Percentiles rank a stretch among this genome's conserved stretches.
Evolutionary conservation across 2,797 vertebrate genomes (phyloP).

Genomic region (Octomys mimax): DNA sequence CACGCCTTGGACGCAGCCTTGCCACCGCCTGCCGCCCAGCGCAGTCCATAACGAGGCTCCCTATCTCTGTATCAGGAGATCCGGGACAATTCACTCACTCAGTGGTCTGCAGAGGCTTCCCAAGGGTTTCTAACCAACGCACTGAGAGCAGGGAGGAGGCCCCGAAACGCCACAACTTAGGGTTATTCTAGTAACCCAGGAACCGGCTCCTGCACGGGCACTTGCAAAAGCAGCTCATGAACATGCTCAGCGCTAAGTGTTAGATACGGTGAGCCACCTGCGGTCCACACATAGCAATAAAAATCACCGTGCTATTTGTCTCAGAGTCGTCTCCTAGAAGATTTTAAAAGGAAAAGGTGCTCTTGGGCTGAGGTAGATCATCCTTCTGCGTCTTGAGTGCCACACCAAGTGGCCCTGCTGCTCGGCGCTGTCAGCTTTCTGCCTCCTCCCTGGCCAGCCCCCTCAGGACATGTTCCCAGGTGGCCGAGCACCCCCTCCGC

Average conservation of each 20-base stretch:
- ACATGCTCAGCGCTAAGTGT: neutral
- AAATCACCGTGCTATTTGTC: neutral
- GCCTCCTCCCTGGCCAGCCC: neutral
- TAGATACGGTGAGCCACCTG: neutral
- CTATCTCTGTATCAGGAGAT: neutral
- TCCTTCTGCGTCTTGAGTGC: neutral
- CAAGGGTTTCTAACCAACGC: slow-evolving; percentile 28
- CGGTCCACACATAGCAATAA: neutral
- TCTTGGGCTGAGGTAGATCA: neutral
- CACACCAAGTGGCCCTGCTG: neutral
- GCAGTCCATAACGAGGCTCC: neutral
- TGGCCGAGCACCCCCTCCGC: neutral
- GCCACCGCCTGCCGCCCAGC: neutral
- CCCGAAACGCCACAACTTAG: neutral
- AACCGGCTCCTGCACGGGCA: slow-evolving; percentile 1
- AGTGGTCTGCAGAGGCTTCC: slow-evolving; percentile 66
- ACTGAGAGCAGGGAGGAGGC: neutral
- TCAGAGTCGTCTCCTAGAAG: neutral
- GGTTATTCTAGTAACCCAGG: slow-evolving; percentile 16
- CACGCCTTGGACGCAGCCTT: neutral
- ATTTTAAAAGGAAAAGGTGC: neutral
- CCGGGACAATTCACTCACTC: neutral
- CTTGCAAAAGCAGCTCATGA: neutral
- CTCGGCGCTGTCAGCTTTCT: neutral
- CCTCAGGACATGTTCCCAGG: neutral